Base-by-base conservation (phyloP, 2,797 vertebrate species). In the Coccyzus lansbergi region DNA sequence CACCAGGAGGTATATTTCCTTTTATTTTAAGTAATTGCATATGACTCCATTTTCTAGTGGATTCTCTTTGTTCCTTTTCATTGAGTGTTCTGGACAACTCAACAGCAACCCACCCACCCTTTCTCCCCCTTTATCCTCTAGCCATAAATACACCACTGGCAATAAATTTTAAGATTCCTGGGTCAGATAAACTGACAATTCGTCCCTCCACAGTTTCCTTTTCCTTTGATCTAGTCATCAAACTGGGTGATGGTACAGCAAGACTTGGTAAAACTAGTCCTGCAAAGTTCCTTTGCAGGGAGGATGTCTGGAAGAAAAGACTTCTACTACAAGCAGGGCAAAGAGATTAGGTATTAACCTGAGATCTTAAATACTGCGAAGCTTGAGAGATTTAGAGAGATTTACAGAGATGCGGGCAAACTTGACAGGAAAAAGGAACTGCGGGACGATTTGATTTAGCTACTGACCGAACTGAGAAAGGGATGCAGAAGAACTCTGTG, bases 261-360 rank as follows among this genome's bases (percentile, higher is more conserved):
- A 92, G 20, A 28, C 52, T 56, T 67, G 44, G 71, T 49, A 70
- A 90, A 93, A 92, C 7, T 12, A 83, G 46, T 48, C 46, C 46
- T 48, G 46, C 46, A 10, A 22, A 48, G 40, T 31, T 76, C 44
- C 19, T 82, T 84, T 72, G 76, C 31, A 77, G 24, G 49, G 49
- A 74, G 12, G n/a, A 51, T 46, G 12, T 53, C 42, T 68, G 53
- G 40, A 89, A 94, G 56, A 70, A 46, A 40, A 89, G 20, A 80
- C 31, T 75, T 92, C 48, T 58, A 71, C 36, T 42, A 71, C 31
- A 80, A 89, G 44, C 40, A 77, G 49, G 70, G 76, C 63, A 70
- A 76, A 86, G 56, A 74, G 68, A 76, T 87, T 67, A 87, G 33
- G 22, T 64, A 64, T 93, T 95, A 94, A 88, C 40, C 21, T 60